Percentiles rank a stretch among this genome's conserved stretches.
phyloP scores from a whole-genome alignment of 2,113 vertebrate species.

The Ceuthmochares aereus region DNA sequence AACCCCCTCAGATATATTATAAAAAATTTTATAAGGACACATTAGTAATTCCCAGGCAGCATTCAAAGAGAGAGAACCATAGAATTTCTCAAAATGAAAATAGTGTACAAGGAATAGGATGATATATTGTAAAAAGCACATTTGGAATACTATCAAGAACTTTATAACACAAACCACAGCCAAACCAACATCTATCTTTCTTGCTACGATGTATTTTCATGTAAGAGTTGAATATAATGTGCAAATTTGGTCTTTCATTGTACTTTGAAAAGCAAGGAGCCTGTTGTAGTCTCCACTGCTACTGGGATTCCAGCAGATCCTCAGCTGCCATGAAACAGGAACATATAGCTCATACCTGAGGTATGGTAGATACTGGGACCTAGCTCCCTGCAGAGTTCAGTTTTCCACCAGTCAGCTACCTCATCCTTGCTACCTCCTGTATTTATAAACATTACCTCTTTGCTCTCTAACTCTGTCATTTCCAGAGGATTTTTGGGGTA shows the following conservation, averaged over 20 bases:
- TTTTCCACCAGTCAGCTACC: not conserved
- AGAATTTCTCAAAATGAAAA: not conserved
- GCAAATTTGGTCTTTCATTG: not conserved
- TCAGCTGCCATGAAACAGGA: not conserved
- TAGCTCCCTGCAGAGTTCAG: not conserved
- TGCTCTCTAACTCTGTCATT: not conserved
- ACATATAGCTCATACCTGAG: not conserved
- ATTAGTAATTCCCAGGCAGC: not conserved
- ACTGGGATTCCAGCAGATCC: not conserved
- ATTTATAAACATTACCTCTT: not conserved
- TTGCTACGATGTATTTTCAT: not conserved
- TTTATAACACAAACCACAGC: not conserved
- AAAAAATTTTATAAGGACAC: not conserved
- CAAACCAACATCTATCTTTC: not conserved
- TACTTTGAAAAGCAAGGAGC: not conserved
- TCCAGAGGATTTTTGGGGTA: not conserved
- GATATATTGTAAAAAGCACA: not conserved
- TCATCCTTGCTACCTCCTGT: not conserved
- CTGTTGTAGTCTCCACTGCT: not conserved
- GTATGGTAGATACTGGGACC: not conserved
- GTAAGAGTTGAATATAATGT: not conserved
- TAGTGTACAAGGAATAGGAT: not conserved
- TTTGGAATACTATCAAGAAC: not conserved
- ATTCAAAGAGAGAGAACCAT: not conserved
- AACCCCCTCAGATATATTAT: not conserved